Percentiles rank a stretch among this genome's conserved stretches.
phyloP scores from a whole-genome alignment of 2,113 vertebrate species.

The Phyllostomus hastatus region DNA sequence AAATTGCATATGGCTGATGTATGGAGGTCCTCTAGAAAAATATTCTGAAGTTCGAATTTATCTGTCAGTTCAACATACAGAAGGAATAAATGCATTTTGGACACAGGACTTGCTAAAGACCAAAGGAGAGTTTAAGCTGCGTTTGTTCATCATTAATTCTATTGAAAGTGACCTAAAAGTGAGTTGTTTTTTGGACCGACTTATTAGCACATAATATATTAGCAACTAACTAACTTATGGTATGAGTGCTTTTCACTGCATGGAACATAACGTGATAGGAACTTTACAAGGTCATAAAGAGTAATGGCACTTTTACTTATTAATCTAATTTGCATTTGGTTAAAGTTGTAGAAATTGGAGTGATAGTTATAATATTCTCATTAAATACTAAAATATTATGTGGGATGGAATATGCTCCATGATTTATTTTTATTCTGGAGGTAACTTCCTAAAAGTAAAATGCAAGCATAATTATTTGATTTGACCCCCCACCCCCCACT shows the following conservation, averaged over 20 bases:
- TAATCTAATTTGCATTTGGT: not conserved
- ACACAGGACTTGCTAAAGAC: not conserved
- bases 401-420: not conserved
- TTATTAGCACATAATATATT: not conserved
- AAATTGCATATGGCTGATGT: not conserved
- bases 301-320: not conserved
- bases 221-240: not conserved
- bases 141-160: not conserved
- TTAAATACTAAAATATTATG: constrained; percentile 24
- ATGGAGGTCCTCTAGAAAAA: not conserved
- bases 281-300: constrained; percentile 6
- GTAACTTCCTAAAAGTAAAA: not conserved
- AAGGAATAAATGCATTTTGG: constrained; percentile 31
- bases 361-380: constrained; percentile 16
- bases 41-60: constrained; percentile 26
- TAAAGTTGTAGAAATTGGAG: constrained; percentile 41
- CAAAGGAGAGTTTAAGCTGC: not conserved
- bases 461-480: not conserved
- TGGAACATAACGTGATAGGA: not conserved
- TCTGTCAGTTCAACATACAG: not conserved
- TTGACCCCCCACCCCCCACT: not conserved
- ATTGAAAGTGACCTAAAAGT: not conserved
- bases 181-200: not conserved
- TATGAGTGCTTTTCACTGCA: not conserved
- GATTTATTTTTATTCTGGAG: not conserved